Base-by-base conservation (phyloP, 2,797 vertebrate species). In the Novumbra hubbsi region DNA sequence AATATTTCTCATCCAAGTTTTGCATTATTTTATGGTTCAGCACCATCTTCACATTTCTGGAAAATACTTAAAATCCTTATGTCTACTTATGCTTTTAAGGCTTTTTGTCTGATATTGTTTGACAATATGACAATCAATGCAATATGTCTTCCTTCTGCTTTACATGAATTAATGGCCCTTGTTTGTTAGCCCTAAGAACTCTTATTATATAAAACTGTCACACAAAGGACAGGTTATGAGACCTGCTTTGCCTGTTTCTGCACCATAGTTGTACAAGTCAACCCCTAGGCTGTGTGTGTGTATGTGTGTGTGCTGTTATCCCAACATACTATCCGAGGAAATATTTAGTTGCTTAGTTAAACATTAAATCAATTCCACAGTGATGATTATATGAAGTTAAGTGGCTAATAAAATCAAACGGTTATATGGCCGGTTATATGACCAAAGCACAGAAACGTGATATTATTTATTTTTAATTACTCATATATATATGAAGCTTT, bases 261-360 rank as follows among this genome's bases (percentile, higher is more conserved):
- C 24, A 73, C 72, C 73, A 55, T n/a, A 52, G 50, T n/a, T 75
- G 70, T 64, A 45, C 66, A 64, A 64, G 9, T 49, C 60, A 73
- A 55, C 73, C 73, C 62, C 65, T 52, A 28, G 69, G 70, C 19
- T 69, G 15, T 28, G 5, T 28, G 68, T 57, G 49, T 57, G 64
- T 73, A 30, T 66, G 30, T 49, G 24, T 28, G 24, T 63, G 60
- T 11, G 60, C 27, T 11, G 1, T 14, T 30, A 17, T 48, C 16
- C 24, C 49, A 41, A 63, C 28, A 52, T 17, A 21, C 19, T 57
- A 32, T 30, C 19, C n/a, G 28, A 71, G 3, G 68, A 27, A 57
- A 71, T 55, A 9, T 32, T 24, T 38, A 5, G 55, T 70, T 70
- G 8, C 4, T 68, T 69, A 16, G 45, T 27, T 70, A 9, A 55